Base-by-base conservation (phyloP, 2,797 vertebrate species). In the Sebastes oblongus region DNA sequence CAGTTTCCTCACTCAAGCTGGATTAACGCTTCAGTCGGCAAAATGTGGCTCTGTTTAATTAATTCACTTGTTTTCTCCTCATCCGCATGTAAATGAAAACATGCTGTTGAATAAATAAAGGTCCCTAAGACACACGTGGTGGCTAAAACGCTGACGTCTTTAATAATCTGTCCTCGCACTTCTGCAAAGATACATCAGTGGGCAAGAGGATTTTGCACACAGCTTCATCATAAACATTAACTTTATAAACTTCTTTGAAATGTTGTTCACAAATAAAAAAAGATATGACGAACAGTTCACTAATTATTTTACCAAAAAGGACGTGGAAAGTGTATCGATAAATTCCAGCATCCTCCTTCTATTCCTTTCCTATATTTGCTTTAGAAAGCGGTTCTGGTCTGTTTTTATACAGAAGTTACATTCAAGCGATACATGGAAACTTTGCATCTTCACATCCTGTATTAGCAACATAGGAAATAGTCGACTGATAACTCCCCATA, bases 11-110 rank as follows among this genome's bases (percentile, higher is more conserved):
- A 60, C 58, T 72, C 5, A 5, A 4, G 75, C 72, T 56, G 79
- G 75, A 89, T 89, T 88, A 86, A 80, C 39, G 56, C 72, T 76
- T 84, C 66, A 72, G 55, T 71, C 80, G 83, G 14, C 39, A 42
- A 42, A 42, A 42, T 16, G 39, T 42, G 39, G 32, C 81, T 75
- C 30, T 42, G 20, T 86, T 80, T 78, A 81, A 85, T 89, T 81
- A 54, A 80, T 86, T 79, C 58, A 52, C 20, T 74, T 73, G 39
- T 68, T 83, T 79, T 25, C 14, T 10, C 27, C 55, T 77, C 72
- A 71, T 66, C 72, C 22, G n/a, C 24, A 77, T 74, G 72, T 68
- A 70, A 86, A 74, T 83, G 66, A 66, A 71, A 82, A 75, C 60
- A 56, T 30, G n/a, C 22, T 65, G 27, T 81, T 20, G 16, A 61